Percentiles rank a stretch among this genome's conserved stretches.
These are phyloP conservation scores for Notiomystis cincta DNA, from an alignment of 2,113 vertebrate species.

Conservation along the genomic window DNA sequence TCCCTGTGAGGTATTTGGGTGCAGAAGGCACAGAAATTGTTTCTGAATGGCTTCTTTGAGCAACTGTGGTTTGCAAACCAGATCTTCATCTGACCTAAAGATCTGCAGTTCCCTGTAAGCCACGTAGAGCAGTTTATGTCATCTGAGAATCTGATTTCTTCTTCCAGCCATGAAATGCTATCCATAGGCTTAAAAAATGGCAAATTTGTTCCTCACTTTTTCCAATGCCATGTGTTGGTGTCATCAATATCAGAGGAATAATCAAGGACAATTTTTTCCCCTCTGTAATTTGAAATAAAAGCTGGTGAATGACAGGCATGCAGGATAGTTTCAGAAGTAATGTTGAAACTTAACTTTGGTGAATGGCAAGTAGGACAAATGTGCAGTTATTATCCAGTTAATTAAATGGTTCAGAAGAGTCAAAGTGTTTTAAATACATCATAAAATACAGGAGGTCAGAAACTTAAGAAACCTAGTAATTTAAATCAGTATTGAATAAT, in stretches of 20 bases:
- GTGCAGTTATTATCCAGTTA: constrained; percentile 19
- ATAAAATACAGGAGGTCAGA: constrained; percentile 23
- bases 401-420: constrained; percentile 13
- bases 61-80: background rate
- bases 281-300: background rate
- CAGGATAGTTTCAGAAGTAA: background rate
- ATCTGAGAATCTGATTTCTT: background rate
- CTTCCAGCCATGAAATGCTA: background rate
- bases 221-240: accelerated
- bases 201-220: background rate
- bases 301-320: background rate
- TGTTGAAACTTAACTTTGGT: background rate
- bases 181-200: background rate
- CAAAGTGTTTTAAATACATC: constrained; percentile 33
- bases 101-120: background rate
- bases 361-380: constrained; percentile 29
- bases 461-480: constrained; percentile 26
- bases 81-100: background rate
- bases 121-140: background rate
- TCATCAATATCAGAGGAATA: background rate
- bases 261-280: background rate
- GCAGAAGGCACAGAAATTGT: background rate
- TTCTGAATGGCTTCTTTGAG: background rate
- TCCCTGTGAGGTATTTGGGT: background rate
- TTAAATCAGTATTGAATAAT: constrained; percentile 30